Evolutionary conservation across 2,888 invertebrate genomes (phyloP).

Genomic region (Pachycephus smyrnensis): DNA sequence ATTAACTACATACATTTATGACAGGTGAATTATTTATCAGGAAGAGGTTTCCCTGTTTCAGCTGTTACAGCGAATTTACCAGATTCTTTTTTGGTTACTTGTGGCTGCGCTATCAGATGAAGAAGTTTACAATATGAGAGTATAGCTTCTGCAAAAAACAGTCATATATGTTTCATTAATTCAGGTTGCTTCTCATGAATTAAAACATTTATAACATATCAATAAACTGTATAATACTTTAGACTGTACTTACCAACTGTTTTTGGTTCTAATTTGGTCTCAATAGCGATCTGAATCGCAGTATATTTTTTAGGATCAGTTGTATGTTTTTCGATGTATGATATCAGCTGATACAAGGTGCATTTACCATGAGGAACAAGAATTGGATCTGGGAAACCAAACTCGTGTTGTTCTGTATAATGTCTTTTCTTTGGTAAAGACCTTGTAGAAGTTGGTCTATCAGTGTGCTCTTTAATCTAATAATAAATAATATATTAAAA

Average conservation of each 20-base stretch:
- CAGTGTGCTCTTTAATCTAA: constrained; percentile 47
- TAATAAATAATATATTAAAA: constrained; percentile 12
- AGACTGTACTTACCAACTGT: constrained; percentile 69
- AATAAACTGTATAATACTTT: neutral
- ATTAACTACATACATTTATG: neutral
- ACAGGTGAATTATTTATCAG: neutral
- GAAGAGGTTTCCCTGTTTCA: neutral
- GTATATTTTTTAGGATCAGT: constrained; percentile 72
- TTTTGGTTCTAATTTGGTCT: constrained; percentile 76
- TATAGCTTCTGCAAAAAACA: neutral
- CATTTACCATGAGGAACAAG: constrained; percentile 74
- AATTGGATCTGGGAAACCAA: constrained; percentile 77
- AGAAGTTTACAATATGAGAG: neutral
- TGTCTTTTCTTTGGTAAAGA: constrained; percentile 73
- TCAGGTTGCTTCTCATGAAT: neutral
- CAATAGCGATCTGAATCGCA: constrained; percentile 73
- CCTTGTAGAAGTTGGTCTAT: constrained; percentile 66
- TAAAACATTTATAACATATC: neutral
- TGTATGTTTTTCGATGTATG: constrained; percentile 77
- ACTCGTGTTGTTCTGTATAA: constrained; percentile 71
- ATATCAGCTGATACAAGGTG: constrained; percentile 74
- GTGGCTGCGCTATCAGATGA: neutral
- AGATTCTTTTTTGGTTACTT: neutral
- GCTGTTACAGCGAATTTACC: neutral
- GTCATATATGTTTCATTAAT: neutral